These are phyloP conservation scores for Nothocercus julius DNA, from an alignment of 2,113 vertebrate species.

Conservation along the genomic window DNA sequence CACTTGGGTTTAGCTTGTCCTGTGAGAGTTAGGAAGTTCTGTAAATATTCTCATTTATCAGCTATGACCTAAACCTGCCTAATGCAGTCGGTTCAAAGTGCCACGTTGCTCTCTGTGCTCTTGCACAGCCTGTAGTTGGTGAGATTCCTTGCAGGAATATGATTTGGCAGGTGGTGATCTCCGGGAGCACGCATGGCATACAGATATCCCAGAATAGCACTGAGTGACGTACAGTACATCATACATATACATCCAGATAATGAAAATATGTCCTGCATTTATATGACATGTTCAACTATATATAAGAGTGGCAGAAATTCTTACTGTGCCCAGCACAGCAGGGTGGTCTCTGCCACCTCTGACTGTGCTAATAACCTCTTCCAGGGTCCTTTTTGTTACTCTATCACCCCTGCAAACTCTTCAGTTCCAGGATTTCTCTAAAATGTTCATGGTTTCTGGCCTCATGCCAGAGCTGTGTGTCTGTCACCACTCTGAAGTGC, in stretches of 20 bases:
- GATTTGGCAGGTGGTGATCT: slow-evolving; percentile 31
- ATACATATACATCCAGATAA: background rate
- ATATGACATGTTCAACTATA: background rate
- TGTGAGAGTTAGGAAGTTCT: background rate
- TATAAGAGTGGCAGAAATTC: background rate
- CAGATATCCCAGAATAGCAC: background rate
- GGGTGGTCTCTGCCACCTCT: background rate
- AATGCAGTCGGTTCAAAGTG: background rate
- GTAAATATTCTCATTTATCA: background rate
- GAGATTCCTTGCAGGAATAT: background rate
- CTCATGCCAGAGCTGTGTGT: background rate
- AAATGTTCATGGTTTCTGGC: background rate
- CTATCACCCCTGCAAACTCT: fast-evolving
- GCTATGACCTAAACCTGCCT: background rate
- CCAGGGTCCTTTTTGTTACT: background rate
- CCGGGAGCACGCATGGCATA: background rate
- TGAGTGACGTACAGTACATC: background rate
- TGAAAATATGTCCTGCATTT: background rate
- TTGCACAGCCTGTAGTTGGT: fast-evolving
- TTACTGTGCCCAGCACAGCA: fast-evolving
- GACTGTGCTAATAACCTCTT: background rate
- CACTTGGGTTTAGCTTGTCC: background rate
- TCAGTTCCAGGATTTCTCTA: background rate
- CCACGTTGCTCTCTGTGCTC: background rate
- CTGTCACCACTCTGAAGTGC: background rate